A percentile compares a stretch with the other conserved stretches of the same genome.
Conservation (phyloP, 1,140 invertebrate species). For the Patella vulgata region DNA sequence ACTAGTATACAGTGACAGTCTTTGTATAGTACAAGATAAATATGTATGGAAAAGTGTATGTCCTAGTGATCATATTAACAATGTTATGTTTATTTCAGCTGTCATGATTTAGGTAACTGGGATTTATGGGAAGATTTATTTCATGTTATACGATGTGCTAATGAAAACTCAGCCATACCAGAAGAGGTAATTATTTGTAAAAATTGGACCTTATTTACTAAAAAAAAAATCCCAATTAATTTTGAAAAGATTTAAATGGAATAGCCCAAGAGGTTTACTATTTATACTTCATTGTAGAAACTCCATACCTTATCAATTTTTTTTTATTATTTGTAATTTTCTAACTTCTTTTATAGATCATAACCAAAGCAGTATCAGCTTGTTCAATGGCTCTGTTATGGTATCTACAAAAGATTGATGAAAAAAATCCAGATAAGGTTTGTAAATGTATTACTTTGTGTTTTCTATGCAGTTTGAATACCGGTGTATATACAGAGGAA, state of each 20-base stretch:
- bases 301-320: too few species aligned
- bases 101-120: constrained; percentile 88
- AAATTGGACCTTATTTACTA: not conserved
- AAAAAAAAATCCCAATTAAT: not conserved
- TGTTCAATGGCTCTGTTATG: constrained; percentile 91
- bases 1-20: too few species aligned
- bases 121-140: constrained; percentile 90
- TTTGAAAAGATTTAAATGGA: too few species aligned
- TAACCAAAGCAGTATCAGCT: constrained; percentile 88
- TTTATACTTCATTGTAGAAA: too few species aligned
- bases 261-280: too few species aligned
- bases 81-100: constrained; percentile 71
- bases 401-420: constrained; percentile 85
- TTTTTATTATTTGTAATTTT: constrained; percentile 4
- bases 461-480: too few species aligned
- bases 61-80: too few species aligned
- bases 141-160: constrained; percentile 77
- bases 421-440: constrained; percentile 69
- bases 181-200: constrained; percentile 67
- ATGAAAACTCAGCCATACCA: constrained; percentile 70
- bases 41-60: too few species aligned
- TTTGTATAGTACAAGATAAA: too few species aligned
- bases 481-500: too few species aligned
- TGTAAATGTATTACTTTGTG: constrained; percentile 10
- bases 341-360: constrained; percentile 72